Evolutionary conservation across 2,113 vertebrate species (phyloP).

Genomic region (Pterocles burchelli): DNA sequence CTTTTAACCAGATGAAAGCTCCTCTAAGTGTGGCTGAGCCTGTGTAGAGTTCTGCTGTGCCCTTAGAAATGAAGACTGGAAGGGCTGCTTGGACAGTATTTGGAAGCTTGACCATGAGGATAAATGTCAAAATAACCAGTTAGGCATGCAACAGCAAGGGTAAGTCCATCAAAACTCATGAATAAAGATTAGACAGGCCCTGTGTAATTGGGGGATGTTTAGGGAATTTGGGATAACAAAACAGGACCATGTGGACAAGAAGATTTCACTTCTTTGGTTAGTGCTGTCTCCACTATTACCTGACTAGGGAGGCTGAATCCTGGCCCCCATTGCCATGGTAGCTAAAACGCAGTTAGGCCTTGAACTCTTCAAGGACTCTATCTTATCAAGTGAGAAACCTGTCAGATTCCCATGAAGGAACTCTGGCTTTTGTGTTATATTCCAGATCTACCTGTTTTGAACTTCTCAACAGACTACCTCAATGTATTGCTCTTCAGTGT

Average conservation of each 20-base stretch:
- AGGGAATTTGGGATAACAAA: not conserved
- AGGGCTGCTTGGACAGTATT: not conserved
- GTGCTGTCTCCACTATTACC: not conserved
- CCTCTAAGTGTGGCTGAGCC: not conserved
- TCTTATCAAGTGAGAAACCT: not conserved
- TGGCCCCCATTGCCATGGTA: not conserved
- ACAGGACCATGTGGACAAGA: not conserved
- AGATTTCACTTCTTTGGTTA: not conserved
- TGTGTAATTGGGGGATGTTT: not conserved
- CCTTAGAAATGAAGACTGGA: not conserved
- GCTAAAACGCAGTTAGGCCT: not conserved
- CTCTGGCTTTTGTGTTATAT: not conserved
- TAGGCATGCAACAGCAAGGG: not conserved
- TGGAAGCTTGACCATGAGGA: not conserved
- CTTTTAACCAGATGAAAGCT: not conserved
- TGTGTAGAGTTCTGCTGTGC: not conserved
- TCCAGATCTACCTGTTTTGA: not conserved
- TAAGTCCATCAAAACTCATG: not conserved
- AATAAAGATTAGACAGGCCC: not conserved
- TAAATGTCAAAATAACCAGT: not conserved
- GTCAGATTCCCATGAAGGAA: not conserved
- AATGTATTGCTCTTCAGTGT: not conserved
- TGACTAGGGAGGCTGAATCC: not conserved
- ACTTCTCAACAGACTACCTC: not conserved
- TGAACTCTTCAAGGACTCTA: not conserved